phyloP scores from a whole-genome alignment of 2,113 vertebrate genomes.

The Rynchops niger region DNA sequence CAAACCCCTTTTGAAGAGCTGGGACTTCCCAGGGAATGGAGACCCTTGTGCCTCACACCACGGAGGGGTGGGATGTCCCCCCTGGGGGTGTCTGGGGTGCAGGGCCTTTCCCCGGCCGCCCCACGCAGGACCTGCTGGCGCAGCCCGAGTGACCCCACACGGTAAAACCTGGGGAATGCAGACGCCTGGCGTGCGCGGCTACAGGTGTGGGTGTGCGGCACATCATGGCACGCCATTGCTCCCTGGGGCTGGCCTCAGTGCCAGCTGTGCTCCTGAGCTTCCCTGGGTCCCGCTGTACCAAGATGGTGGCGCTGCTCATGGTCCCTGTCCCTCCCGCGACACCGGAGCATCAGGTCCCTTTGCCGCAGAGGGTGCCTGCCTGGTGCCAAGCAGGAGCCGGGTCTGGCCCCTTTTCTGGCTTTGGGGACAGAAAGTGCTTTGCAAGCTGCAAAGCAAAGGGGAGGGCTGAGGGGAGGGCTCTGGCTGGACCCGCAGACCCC shows the following conservation, averaged over 20 bases:
- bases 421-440: not conserved
- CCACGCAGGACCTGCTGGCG: not conserved
- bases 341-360: not conserved
- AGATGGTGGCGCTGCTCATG: not conserved
- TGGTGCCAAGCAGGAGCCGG: not conserved
- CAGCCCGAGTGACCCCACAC: not conserved
- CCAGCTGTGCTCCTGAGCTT: not conserved
- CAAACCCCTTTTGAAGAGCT: not conserved
- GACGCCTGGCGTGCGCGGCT: rapidly evolving
- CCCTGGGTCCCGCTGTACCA: rapidly evolving
- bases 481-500: not conserved
- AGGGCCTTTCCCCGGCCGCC: not conserved
- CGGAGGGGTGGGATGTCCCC: not conserved
- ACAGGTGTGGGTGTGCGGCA: not conserved
- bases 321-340: rapidly evolving
- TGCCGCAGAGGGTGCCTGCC: not conserved
- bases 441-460: not conserved
- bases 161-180: not conserved
- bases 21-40: not conserved
- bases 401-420: not conserved
- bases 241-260: not conserved
- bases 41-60: not conserved
- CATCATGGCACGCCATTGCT: not conserved
- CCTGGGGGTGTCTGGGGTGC: not conserved
- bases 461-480: not conserved